phyloP scores from a whole-genome alignment of 2,888 invertebrate genomes.

The Dryocosmus kuriphilus region DNA sequence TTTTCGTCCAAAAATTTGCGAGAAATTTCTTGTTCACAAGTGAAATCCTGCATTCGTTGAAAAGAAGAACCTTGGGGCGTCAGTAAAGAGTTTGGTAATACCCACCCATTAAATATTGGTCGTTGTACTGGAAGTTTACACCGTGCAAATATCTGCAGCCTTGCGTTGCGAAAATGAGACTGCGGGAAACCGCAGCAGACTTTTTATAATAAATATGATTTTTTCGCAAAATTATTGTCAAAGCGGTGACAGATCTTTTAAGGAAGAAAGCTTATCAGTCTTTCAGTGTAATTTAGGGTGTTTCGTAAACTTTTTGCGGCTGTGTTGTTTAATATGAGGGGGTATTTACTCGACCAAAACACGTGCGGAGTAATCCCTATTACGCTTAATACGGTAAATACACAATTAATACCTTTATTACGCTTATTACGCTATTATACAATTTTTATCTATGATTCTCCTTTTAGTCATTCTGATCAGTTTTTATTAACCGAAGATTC shows the following conservation, averaged over 20 bases:
- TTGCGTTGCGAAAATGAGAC: neutral
- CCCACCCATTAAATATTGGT: conserved; percentile 36
- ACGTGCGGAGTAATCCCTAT: too few relatives aligned
- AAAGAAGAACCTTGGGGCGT: conserved; percentile 13
- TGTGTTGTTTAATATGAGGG: too few relatives aligned
- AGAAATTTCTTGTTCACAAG: neutral
- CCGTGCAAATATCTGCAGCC: conserved; percentile 13
- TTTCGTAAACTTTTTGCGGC: too few relatives aligned
- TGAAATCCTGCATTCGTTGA: conserved; percentile 4
- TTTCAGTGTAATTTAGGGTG: neutral
- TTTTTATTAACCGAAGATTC: too few relatives aligned
- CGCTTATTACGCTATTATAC: too few relatives aligned
- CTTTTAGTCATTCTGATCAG: too few relatives aligned
- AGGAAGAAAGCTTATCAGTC: neutral
- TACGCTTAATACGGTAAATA: too few relatives aligned
- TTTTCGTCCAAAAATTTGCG: neutral
- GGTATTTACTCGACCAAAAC: too few relatives aligned
- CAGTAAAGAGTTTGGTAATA: conserved; percentile 30
- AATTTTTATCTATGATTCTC: too few relatives aligned
- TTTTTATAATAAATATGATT: neutral
- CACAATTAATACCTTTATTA: too few relatives aligned
- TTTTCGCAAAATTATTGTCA: neutral
- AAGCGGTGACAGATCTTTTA: neutral
- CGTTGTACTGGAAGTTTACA: conserved; percentile 17
- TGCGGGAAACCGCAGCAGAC: neutral